These are phyloP conservation scores for Augiades crinisus DNA, from an alignment of 2,888 invertebrate genomes.

Conservation along the genomic window DNA sequence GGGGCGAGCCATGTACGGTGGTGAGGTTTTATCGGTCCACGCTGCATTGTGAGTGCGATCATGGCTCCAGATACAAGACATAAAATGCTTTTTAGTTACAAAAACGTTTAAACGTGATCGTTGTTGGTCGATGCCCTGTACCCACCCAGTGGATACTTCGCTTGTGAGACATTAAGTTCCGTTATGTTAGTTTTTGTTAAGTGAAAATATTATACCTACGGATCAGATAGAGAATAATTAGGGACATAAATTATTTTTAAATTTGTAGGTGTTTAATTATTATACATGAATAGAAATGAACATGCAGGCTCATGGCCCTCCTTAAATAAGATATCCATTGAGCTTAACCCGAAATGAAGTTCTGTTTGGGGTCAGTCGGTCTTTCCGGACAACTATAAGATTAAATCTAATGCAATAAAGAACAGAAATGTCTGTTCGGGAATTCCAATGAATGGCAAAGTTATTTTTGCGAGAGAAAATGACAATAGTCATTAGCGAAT, in stretches of 20 bases:
- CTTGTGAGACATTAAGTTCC: not conserved
- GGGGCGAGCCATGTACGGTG: constrained; percentile 1
- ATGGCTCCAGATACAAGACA: constrained; percentile 1
- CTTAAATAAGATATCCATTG: no score
- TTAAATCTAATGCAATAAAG: no score
- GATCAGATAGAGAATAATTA: not conserved
- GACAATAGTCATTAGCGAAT: no score
- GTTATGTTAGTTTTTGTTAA: not conserved
- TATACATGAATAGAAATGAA: no score
- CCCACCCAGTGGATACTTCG: constrained; percentile 2
- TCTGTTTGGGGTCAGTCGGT: no score
- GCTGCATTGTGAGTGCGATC: constrained; percentile 6
- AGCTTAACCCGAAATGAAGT: no score
- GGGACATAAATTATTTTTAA: not conserved
- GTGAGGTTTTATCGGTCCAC: not conserved
- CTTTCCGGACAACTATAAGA: no score
- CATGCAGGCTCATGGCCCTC: no score
- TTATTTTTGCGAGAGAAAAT: no score
- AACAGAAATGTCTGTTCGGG: no score
- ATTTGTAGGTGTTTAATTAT: no score
- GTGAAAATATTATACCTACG: not conserved
- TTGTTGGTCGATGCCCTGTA: constrained; percentile 6
- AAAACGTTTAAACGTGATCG: constrained; percentile 5
- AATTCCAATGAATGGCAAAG: no score
- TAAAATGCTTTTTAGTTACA: constrained; percentile 4